A percentile compares a stretch with the other conserved stretches of the same genome.
Conservation (phyloP, 2,113 vertebrate genomes). For the Sphaerodactylus townsendi region DNA sequence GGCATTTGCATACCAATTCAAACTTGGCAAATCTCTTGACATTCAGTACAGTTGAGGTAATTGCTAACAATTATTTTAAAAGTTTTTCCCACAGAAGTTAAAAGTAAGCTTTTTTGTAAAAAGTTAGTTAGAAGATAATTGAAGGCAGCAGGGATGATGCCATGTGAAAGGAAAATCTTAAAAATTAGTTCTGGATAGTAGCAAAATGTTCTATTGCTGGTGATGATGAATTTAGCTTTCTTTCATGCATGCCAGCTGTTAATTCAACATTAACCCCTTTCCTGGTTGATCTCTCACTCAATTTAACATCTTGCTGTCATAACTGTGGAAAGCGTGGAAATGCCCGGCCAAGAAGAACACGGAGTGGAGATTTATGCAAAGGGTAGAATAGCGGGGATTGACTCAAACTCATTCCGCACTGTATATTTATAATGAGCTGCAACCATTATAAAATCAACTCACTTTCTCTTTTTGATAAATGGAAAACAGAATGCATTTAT, state of each 20-base stretch:
- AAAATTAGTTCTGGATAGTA: not conserved
- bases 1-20: not conserved
- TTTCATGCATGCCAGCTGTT: not conserved
- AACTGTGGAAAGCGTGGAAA: not conserved
- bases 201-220: not conserved
- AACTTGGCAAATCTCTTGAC: not conserved
- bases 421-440: too few species aligned
- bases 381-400: too few species aligned
- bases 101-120: too few species aligned
- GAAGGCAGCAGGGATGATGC: not conserved
- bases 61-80: not conserved
- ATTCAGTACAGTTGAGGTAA: not conserved
- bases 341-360: not conserved
- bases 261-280: not conserved
- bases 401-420: too few species aligned
- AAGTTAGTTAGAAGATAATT: not conserved
- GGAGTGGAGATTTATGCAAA: not conserved
- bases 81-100: not conserved
- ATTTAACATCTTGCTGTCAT: not conserved
- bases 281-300: not conserved
- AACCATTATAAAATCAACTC: too few species aligned
- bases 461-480: too few species aligned
- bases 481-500: too few species aligned
- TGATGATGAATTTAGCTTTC: not conserved
- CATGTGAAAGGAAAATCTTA: not conserved